Percentiles rank a stretch among this genome's conserved stretches.
Evolutionary conservation across 2,113 vertebrate species (phyloP).

Genomic region (Ophthalmolycus amberensis): DNA sequence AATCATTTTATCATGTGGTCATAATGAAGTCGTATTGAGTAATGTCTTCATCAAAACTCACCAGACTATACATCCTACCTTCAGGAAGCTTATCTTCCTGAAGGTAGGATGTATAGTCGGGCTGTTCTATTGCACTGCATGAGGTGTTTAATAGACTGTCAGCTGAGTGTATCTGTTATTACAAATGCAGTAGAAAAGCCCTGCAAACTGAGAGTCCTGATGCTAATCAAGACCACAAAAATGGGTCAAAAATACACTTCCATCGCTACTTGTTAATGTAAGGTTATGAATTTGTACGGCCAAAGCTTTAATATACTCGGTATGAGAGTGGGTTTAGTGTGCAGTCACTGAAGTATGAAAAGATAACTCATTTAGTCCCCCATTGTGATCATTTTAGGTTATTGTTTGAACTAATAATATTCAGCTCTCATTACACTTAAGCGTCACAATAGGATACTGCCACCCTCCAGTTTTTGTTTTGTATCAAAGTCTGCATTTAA

Average conservation of each 20-base stretch:
- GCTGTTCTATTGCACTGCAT: neutral
- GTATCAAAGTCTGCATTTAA: neutral
- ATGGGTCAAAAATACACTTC: neutral
- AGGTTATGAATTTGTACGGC: neutral
- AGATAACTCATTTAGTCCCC: neutral
- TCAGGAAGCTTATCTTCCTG: too few relatives aligned
- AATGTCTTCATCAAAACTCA: neutral
- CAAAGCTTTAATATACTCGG: neutral
- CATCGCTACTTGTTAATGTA: neutral
- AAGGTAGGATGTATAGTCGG: neutral
- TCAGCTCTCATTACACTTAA: neutral
- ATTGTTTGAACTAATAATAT: conserved; percentile 3
- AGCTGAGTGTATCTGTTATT: neutral
- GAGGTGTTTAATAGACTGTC: neutral
- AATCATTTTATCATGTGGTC: neutral
- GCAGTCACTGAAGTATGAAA: neutral
- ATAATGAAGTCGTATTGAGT: neutral
- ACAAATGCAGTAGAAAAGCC: neutral
- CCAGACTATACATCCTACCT: too few relatives aligned
- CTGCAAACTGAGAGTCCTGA: neutral
- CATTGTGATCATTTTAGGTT: neutral
- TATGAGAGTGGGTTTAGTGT: neutral
- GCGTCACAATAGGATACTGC: neutral
- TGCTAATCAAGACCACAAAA: neutral
- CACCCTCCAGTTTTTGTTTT: neutral